phyloP scores from a whole-genome alignment of 2,113 vertebrate species.

The Clarias batrachus region DNA sequence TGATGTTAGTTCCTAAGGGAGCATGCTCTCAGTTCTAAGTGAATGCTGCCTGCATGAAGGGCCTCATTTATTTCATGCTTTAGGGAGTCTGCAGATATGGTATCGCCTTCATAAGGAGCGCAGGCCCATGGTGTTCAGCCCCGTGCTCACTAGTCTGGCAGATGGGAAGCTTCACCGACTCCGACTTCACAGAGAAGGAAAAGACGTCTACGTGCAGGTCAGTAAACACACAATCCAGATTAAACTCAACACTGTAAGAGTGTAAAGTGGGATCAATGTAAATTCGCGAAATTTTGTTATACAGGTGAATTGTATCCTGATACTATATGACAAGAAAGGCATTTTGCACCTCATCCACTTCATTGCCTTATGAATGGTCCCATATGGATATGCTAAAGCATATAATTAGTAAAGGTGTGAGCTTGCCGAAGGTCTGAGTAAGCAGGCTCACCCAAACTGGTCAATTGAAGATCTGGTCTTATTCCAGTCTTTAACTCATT shows the following conservation, averaged over 20 bases:
- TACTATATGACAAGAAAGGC: neutral
- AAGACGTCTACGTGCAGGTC: conserved; percentile 86
- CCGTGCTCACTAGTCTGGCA: conserved; percentile 79
- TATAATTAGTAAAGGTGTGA: neutral
- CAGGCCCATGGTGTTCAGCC: conserved; percentile 80
- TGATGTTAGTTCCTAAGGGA: neutral
- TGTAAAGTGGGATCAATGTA: neutral
- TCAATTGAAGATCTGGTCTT: too few relatives aligned
- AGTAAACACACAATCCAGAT: neutral
- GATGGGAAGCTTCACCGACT: conserved; percentile 84
- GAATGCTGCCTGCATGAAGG: neutral
- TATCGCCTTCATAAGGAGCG: conserved; percentile 82
- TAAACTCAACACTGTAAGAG: neutral
- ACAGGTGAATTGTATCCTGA: neutral
- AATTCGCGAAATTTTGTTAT: neutral
- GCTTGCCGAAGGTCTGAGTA: neutral
- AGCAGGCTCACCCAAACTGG: too few relatives aligned
- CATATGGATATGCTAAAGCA: neutral
- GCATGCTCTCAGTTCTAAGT: neutral
- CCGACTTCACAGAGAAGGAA: conserved; percentile 84
- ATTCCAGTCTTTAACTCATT: too few relatives aligned
- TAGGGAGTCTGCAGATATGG: conserved; percentile 93
- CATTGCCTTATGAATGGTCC: neutral
- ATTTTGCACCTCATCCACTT: too few relatives aligned
- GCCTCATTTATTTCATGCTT: neutral